Evolutionary conservation across 1,140 invertebrate species (phyloP).

Genomic region (Cephus cinctus): DNA sequence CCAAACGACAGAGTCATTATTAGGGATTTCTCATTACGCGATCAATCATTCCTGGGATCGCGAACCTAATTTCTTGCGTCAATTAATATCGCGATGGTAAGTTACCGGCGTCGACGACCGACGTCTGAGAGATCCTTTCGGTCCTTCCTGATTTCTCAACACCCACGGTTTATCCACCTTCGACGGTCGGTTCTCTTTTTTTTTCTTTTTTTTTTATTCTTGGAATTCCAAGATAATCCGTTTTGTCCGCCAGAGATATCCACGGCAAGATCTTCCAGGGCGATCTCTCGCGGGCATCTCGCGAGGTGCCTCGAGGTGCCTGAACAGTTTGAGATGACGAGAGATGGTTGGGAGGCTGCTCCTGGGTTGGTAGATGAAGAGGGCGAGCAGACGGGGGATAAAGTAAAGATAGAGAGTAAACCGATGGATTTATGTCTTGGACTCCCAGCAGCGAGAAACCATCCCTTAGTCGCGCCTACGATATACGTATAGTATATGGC

Average conservation of each 20-base stretch:
- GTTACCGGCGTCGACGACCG: no score
- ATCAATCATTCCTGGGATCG: slow-evolving; percentile 50
- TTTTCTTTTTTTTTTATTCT: no score
- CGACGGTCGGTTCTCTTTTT: no score
- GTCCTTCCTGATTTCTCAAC: no score
- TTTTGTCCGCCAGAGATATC: no score
- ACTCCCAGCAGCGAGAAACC: slow-evolving; percentile 35
- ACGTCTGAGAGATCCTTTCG: no score
- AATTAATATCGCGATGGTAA: slow-evolving; percentile 46
- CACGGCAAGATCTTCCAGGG: no score
- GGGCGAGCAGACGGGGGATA: slow-evolving; percentile 25
- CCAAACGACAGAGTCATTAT: slow-evolving; percentile 50
- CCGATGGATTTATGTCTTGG: slow-evolving; percentile 50
- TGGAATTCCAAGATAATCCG: no score
- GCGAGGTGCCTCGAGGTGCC: slow-evolving; percentile 39
- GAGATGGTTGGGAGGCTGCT: slow-evolving; percentile 8
- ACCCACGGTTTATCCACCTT: no score
- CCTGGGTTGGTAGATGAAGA: no score
- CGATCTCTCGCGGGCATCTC: no score
- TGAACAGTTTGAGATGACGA: slow-evolving; percentile 26
- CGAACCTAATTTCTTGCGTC: slow-evolving; percentile 48
- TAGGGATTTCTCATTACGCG: slow-evolving; percentile 53
- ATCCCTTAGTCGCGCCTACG: slow-evolving; percentile 26
- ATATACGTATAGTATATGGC: slow-evolving; percentile 37
- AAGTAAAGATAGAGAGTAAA: slow-evolving; percentile 42